Conservation (phyloP, 2,113 vertebrate genomes). For the Myocastor coypus region DNA sequence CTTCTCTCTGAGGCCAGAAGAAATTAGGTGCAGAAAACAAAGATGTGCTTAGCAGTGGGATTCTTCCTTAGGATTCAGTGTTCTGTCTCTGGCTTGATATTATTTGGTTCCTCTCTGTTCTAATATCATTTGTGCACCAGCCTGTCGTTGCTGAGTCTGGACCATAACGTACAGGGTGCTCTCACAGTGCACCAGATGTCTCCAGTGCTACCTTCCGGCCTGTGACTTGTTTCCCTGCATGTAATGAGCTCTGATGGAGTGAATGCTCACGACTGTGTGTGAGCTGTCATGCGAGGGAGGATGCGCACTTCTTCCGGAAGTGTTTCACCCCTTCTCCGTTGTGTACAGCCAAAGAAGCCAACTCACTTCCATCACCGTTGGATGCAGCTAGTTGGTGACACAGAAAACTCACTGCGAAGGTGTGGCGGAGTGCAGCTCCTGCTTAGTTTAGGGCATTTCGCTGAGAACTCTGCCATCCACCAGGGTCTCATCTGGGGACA, state of each 20-base stretch:
- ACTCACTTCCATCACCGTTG: neutral
- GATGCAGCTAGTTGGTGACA: neutral
- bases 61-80: neutral
- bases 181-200: neutral
- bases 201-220: neutral
- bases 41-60: neutral
- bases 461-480: neutral
- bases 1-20: no score
- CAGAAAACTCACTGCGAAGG: neutral
- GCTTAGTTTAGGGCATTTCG: no score
- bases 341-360: neutral
- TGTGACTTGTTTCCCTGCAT: neutral
- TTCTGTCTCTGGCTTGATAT: neutral
- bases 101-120: neutral
- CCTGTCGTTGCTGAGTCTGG: neutral
- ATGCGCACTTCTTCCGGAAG: neutral
- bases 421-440: rapidly evolving
- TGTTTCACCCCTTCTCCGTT: neutral
- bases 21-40: neutral
- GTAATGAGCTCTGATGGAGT: neutral
- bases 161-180: neutral
- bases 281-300: neutral
- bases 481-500: neutral
- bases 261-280: neutral
- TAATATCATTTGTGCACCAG: neutral